These are phyloP conservation scores for Montipora cactus DNA, from an alignment of 64 coral and sea anemone species.

Conservation along the genomic window DNA sequence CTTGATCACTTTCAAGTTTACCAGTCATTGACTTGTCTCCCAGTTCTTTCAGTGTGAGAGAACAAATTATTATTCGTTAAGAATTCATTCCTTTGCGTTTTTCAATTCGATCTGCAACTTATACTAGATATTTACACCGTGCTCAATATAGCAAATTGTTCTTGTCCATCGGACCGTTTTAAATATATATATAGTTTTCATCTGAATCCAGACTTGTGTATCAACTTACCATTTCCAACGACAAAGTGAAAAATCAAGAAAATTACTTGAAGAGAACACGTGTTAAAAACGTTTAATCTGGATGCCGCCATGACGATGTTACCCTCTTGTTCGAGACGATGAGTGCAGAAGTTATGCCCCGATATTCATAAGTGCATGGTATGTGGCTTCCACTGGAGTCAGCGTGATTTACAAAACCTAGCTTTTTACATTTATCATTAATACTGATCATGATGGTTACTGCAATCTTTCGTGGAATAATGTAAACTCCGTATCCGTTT, in stretches of 20 bases:
- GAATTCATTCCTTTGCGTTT: neutral
- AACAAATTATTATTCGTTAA: neutral
- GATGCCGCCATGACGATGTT: neutral
- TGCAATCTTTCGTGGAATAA: no score
- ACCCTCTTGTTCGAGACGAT: neutral
- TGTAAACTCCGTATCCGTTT: no score
- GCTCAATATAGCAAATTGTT: neutral
- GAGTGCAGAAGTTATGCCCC: neutral
- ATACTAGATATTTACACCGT: neutral
- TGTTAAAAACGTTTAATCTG: neutral
- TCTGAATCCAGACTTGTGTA: neutral
- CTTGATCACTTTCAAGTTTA: neutral
- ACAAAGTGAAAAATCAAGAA: neutral
- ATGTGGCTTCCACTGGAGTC: neutral
- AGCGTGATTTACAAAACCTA: neutral
- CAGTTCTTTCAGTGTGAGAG: neutral
- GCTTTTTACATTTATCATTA: neutral
- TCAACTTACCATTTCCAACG: slow-evolving; percentile 10
- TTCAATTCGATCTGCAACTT: neutral
- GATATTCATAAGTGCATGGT: slow-evolving; percentile 3
- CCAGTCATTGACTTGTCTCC: neutral
- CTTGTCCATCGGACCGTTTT: neutral
- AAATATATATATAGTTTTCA: neutral
- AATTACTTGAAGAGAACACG: neutral
- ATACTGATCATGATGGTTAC: neutral